A percentile compares a stretch with the other conserved stretches of the same genome.
phyloP scores from a whole-genome alignment of 1,140 invertebrate genomes.

The Archivesica marissinica region DNA sequence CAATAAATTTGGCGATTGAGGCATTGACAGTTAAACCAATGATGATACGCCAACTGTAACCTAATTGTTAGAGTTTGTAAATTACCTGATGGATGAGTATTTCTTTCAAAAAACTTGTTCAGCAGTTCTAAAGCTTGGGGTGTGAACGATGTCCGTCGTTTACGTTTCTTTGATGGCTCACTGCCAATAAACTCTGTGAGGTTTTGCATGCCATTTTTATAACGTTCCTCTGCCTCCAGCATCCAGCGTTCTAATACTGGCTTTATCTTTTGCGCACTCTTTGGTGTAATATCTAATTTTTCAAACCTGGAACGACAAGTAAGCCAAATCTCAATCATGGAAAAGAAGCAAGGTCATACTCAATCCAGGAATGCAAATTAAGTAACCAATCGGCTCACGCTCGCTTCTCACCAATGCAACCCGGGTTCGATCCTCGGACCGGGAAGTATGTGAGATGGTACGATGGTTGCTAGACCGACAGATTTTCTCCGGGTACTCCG shows the following conservation, averaged over 20 bases:
- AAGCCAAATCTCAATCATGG: too few species aligned
- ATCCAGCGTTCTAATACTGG: conserved; percentile 99
- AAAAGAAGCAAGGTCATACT: too few species aligned
- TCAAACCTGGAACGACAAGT: conserved; percentile 93
- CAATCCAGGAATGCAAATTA: too few species aligned
- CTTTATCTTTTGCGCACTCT: conserved; percentile 99
- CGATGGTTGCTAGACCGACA: too few species aligned
- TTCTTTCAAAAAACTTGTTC: conserved; percentile 97
- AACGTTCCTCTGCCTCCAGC: conserved; percentile 92
- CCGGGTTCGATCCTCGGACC: too few species aligned
- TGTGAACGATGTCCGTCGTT: conserved; percentile 97
- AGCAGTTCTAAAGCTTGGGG: conserved; percentile 97
- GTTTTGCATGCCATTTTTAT: conserved; percentile 87
- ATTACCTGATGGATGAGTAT: conserved; percentile 98
- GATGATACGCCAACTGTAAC: neutral
- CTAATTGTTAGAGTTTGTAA: neutral
- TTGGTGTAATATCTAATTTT: conserved; percentile 99
- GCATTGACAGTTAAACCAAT: neutral
- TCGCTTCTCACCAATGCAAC: too few species aligned
- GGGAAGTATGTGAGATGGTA: too few species aligned
- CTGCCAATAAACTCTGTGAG: conserved; percentile 97
- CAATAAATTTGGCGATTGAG: too few species aligned
- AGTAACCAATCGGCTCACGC: too few species aligned
- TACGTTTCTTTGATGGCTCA: conserved; percentile 98
- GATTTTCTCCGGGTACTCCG: too few species aligned